Evolutionary conservation across 2,113 vertebrate species (phyloP).

Genomic region (Peucedramus taeniatus): DNA sequence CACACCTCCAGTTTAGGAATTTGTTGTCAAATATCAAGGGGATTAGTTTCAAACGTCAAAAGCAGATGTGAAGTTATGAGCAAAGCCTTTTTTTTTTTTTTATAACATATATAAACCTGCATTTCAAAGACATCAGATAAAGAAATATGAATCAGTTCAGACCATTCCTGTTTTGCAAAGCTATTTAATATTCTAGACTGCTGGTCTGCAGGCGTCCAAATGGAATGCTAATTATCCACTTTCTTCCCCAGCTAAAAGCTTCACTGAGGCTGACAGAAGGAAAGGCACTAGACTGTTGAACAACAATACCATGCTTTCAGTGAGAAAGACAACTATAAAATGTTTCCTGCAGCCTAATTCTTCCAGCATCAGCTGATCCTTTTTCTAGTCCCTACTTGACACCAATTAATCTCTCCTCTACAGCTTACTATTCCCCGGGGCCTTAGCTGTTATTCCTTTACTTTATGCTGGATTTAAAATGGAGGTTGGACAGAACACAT

Average conservation of each 20-base stretch:
- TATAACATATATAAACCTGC: neutral
- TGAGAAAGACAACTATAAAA: conserved; percentile 79
- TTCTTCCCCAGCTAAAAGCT: conserved; percentile 52
- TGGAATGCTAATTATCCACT: conserved; percentile 71
- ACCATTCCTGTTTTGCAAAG: conserved; percentile 24
- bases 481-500: neutral
- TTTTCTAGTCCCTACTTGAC: conserved; percentile 76
- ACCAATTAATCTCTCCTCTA: conserved; percentile 77
- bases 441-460: neutral
- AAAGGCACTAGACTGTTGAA: conserved; percentile 72
- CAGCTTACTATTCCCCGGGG: conserved; percentile 4
- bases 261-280: conserved; percentile 71
- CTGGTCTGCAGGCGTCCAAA: conserved; percentile 46
- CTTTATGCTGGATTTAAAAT: conserved; percentile 11
- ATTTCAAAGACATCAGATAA: conserved; percentile 6
- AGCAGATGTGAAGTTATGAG: neutral
- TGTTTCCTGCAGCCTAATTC: conserved; percentile 79
- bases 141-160: conserved; percentile 43
- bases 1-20: conserved; percentile 14
- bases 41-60: conserved; percentile 29
- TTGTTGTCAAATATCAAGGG: conserved; percentile 20
- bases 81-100: neutral
- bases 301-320: conserved; percentile 70
- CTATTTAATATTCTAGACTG: conserved; percentile 67
- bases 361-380: conserved; percentile 74